Evolutionary conservation across 2,888 invertebrate genomes (phyloP).

Genomic region (Yponomeuta plumbellus): DNA sequence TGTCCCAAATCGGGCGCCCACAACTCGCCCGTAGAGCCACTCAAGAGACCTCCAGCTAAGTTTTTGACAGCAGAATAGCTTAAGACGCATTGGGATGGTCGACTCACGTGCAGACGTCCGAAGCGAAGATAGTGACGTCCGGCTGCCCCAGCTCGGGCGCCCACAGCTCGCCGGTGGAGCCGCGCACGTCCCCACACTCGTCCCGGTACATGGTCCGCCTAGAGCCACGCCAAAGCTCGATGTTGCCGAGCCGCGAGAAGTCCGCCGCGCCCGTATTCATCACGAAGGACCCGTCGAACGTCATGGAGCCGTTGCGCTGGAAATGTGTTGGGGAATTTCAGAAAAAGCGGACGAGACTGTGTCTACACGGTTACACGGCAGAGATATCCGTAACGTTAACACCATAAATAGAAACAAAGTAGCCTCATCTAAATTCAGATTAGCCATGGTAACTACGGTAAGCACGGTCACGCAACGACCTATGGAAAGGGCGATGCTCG

Average conservation of each 20-base stretch:
- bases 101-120: constrained; percentile 87
- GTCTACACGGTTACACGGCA: not conserved
- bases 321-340: constrained; percentile 26
- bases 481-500: too few species aligned
- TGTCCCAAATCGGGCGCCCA: constrained; percentile 83
- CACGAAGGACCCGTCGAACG: constrained; percentile 86
- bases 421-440: too few species aligned
- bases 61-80: too few species aligned
- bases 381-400: too few species aligned
- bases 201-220: constrained; percentile 74
- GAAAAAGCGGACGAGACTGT: not conserved
- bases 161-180: constrained; percentile 88
- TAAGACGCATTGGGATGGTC: too few species aligned
- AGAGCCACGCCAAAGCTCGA: constrained; percentile 83
- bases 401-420: too few species aligned
- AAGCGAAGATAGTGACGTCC: constrained; percentile 80
- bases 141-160: constrained; percentile 79
- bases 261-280: constrained; percentile 84
- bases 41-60: constrained; percentile 74
- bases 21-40: constrained; percentile 86
- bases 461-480: too few species aligned
- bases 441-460: too few species aligned
- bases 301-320: constrained; percentile 84
- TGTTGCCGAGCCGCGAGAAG: constrained; percentile 79
- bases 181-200: constrained; percentile 82